Base-by-base conservation (phyloP, 2,797 vertebrate genomes). In the Sebastes wilsoni region DNA sequence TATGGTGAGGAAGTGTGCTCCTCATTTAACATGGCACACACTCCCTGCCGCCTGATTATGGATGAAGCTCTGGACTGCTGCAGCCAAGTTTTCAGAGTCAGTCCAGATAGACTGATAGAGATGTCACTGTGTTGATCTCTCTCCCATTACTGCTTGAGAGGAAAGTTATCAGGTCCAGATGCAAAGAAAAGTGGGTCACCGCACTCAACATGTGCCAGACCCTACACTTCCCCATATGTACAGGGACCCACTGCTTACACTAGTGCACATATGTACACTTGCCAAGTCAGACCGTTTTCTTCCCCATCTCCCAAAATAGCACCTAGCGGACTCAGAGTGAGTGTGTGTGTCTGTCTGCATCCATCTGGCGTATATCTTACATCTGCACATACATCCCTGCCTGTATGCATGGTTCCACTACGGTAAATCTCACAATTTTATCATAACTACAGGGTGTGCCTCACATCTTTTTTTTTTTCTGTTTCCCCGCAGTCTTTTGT, bases 241-340 rank as follows among this genome's bases (percentile, higher is more conserved):
- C 77, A 38, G 66, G 78, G 82, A 88, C 87, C 73, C 80, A 66
- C 81, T 87, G 91, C 90, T 91, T 87, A 86, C 76, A 84, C 82
- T 67, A 79, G 82, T 67, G 75, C 79, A 85, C 87, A 76, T 80
- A 83, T 72, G 68, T 83, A 72, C 75, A 85, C 80, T 89, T 91
- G 92, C 93, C 91, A 93, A 94, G 91, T 91, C 89, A 83, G 87
- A 87, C 88, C 42, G 8, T 87, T 93, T 91, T 88, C 81, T 78
- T 80, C 77, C 65, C 70, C 75, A 66, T 82, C 83, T 90, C 88
- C 85, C 34, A 77, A 91, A 93, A 93, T 91, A 94, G 91, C 74
- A 78, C 73, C 71, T 68, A 85, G 79, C 8, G 3, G 49, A 77
- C 72, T 73, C 60, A 67, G 77, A 80, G 59, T 68, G 83, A 62